Base-by-base conservation (phyloP, 1,140 invertebrate species). In the Eubasilissa regina region DNA sequence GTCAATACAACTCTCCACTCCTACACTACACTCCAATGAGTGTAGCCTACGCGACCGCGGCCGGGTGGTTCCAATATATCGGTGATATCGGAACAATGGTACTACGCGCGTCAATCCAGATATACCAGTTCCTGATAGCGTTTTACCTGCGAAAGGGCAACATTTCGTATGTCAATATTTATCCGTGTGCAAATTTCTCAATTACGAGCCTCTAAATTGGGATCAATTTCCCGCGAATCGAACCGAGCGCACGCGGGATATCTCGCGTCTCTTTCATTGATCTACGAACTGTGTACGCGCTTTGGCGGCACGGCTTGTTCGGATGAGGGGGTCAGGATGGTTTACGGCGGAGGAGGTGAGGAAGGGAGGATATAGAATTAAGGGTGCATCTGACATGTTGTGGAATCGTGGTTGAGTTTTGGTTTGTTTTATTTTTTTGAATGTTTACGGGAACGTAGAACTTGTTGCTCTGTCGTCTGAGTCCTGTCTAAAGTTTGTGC, bases 211-310 rank as follows among this genome's bases (percentile, higher is more conserved):
- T 12, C 45, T 47, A 51, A 70, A 70, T 70, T 70, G 19, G n/a
- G 17, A 12, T 53, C 47, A 70, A 48, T 51, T 51, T 70, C 66
- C 45, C 45, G 6, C 25, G 64, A 17, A 47, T 19, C 15, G 44
- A 25, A 48, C 6, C 25, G n/a, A 19, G 15, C 66, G 13, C 51
- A 21, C 47, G 66, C 17, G 47, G 0, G 45, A 25, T 8, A 21
- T 21, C 12, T 70, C 51, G 66, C 66, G 48, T 48, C 66, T 45
- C 47, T 53, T 45, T 19, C 66, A 70, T 70, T 70, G 66, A 70
- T 70, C 66, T 70, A 70, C 21, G 11, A 51, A 70, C 21, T 70
- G 66, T 68, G 44, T 68, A 48, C 44, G 19, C 64, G 13, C 43
- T 9, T n/a, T 47, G 64, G 64, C 3, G 48, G 48, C n/a, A 43